These are phyloP conservation scores for Synchiropus splendidus DNA, from an alignment of 2,113 vertebrate genomes.

Conservation along the genomic window DNA sequence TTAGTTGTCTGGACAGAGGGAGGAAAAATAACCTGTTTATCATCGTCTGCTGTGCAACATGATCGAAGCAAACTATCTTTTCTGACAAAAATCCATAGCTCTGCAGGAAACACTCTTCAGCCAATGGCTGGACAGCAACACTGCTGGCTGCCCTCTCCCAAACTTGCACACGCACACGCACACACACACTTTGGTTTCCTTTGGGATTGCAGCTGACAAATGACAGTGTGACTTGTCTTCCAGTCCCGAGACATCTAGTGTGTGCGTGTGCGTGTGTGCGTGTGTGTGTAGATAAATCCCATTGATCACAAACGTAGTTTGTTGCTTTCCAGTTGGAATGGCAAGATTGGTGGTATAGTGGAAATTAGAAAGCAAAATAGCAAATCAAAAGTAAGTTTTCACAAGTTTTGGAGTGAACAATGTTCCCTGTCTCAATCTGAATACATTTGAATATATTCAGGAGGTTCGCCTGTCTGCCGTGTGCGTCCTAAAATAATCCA, in stretches of 20 bases:
- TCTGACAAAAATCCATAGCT: slow-evolving; percentile 51
- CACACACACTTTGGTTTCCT: slow-evolving; percentile 17
- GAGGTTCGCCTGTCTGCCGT: too few relatives aligned
- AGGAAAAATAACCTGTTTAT: slow-evolving; percentile 34
- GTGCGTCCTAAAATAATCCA: too few relatives aligned
- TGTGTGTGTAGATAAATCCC: slow-evolving; percentile 25
- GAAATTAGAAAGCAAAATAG: not conserved
- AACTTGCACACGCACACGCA: slow-evolving; percentile 21
- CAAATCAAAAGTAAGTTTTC: not conserved
- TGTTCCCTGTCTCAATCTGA: slow-evolving; percentile 15
- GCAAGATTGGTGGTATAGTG: not conserved
- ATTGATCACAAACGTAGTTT: slow-evolving; percentile 36
- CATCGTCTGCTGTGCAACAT: slow-evolving; percentile 38
- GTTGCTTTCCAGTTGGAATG: slow-evolving; percentile 20
- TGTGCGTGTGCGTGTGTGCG: slow-evolving; percentile 8
- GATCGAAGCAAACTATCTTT: slow-evolving; percentile 47
- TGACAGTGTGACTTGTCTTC: slow-evolving; percentile 48
- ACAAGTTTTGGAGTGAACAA: not conserved
- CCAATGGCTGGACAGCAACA: slow-evolving; percentile 31
- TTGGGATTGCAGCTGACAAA: slow-evolving; percentile 22
- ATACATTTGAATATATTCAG: slow-evolving; percentile 30
- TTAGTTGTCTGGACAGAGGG: slow-evolving; percentile 22
- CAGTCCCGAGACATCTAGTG: slow-evolving; percentile 21
- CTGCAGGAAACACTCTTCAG: slow-evolving; percentile 36
- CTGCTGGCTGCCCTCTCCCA: slow-evolving; percentile 27